Percentiles rank a stretch among this genome's conserved stretches.
Conservation (phyloP, 2,888 invertebrate genomes). For the Orchesellides sinensis region DNA sequence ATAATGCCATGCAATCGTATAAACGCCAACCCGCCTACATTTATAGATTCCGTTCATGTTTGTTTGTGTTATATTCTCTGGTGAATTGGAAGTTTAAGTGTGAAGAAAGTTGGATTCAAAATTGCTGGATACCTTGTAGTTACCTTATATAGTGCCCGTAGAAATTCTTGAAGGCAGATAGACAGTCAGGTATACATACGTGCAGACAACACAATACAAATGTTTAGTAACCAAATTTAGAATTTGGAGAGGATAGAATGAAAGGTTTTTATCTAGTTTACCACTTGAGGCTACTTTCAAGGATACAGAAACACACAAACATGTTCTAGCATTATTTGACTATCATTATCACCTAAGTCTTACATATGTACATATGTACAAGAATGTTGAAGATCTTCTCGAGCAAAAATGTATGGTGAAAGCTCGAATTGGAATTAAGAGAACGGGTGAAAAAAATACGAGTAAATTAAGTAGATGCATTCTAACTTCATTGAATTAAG, state of each 20-base stretch:
- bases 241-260: background rate
- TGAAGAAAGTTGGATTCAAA: background rate
- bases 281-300: constrained; percentile 41
- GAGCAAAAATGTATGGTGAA: background rate
- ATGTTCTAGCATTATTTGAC: background rate
- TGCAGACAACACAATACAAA: background rate
- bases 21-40: constrained; percentile 25
- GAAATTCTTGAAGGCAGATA: background rate
- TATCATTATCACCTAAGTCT: background rate
- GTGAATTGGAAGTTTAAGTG: background rate
- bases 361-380: background rate
- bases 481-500: constrained; percentile 6
- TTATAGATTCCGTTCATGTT: background rate
- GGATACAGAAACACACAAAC: constrained; percentile 5
- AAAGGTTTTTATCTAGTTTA: constrained; percentile 16
- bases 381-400: no score
- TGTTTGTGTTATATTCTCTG: background rate
- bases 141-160: no score
- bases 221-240: background rate
- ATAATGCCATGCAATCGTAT: constrained; percentile 28
- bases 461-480: constrained; percentile 4
- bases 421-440: background rate
- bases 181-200: background rate
- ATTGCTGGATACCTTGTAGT: background rate
- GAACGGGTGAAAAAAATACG: background rate